Conservation (phyloP, 2,113 vertebrate genomes). For the Lepisosteus oculatus region DNA sequence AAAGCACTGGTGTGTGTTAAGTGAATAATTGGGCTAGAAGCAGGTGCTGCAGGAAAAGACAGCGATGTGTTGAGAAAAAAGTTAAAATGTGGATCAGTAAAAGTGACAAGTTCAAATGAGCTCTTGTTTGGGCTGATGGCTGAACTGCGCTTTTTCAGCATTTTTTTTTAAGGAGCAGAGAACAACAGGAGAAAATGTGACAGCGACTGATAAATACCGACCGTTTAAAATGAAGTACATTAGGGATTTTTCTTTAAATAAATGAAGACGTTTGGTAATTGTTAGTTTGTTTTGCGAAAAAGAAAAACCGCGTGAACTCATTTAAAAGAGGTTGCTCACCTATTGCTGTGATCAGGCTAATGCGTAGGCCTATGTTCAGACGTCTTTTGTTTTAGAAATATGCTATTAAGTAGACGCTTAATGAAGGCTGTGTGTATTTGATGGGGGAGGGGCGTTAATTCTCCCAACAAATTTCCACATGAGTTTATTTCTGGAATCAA, state of each 20-base stretch:
- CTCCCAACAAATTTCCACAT: neutral
- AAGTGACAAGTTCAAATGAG: constrained; percentile 50
- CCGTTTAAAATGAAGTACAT: too few relatives aligned
- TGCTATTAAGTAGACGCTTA: neutral
- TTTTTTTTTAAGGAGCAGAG: constrained; percentile 19
- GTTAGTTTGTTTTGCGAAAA: too few relatives aligned
- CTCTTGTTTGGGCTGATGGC: constrained; percentile 39
- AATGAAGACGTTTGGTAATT: neutral
- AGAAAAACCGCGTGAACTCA: too few relatives aligned
- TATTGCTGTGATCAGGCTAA: neutral
- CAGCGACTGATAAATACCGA: neutral
- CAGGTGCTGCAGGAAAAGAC: constrained; percentile 56
- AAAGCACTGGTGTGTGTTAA: constrained; percentile 54
- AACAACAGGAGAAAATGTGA: constrained; percentile 3
- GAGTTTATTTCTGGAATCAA: neutral
- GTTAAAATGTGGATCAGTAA: constrained; percentile 41
- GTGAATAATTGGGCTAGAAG: constrained; percentile 60
- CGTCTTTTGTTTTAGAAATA: too few relatives aligned
- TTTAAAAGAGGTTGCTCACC: too few relatives aligned
- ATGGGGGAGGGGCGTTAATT: neutral
- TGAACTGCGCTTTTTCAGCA: constrained; percentile 48
- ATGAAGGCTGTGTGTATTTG: neutral
- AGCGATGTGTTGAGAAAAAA: constrained; percentile 14
- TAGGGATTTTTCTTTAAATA: neutral
- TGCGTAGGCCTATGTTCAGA: neutral